A percentile compares a stretch with the other conserved stretches of the same genome.
These are phyloP conservation scores for Trachymyrmex septentrionalis DNA, from an alignment of 1,140 invertebrate genomes.

Conservation along the genomic window DNA sequence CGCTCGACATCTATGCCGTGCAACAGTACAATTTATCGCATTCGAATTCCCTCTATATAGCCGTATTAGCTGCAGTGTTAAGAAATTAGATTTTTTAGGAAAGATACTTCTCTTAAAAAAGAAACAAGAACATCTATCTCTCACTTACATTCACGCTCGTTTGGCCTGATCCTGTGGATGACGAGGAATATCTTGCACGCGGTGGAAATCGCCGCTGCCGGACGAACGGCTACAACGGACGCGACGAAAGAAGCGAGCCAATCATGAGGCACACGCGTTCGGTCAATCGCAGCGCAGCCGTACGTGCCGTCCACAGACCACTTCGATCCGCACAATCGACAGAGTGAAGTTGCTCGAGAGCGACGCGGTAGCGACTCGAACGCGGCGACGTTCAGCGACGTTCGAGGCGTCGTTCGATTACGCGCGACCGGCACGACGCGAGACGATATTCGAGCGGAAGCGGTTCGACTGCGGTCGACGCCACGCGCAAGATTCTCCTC, in stretches of 20 bases:
- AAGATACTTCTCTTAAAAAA: no score
- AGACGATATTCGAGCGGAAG: not conserved
- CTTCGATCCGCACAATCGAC: not conserved
- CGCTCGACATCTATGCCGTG: no score
- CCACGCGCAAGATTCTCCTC: not conserved
- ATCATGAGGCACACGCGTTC: conserved; percentile 2
- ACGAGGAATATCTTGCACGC: not conserved
- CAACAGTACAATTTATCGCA: not conserved
- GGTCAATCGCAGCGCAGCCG: not conserved
- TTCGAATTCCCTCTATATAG: not conserved
- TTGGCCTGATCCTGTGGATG: not conserved
- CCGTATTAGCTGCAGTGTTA: no score
- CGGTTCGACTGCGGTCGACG: not conserved
- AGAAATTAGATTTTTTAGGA: no score
- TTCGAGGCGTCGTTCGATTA: not conserved
- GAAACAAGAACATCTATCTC: not conserved
- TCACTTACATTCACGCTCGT: conserved; percentile 22
- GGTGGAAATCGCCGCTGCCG: not conserved
- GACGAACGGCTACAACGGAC: not conserved
- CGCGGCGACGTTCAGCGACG: not conserved
- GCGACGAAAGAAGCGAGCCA: not conserved
- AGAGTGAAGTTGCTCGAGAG: not conserved
- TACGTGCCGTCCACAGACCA: not conserved
- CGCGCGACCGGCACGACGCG: not conserved
- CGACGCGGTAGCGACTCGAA: not conserved